A percentile compares a stretch with the other conserved stretches of the same genome.
Evolutionary conservation across 1,140 invertebrate species (phyloP).

Genomic region (Chelonus insularis): DNA sequence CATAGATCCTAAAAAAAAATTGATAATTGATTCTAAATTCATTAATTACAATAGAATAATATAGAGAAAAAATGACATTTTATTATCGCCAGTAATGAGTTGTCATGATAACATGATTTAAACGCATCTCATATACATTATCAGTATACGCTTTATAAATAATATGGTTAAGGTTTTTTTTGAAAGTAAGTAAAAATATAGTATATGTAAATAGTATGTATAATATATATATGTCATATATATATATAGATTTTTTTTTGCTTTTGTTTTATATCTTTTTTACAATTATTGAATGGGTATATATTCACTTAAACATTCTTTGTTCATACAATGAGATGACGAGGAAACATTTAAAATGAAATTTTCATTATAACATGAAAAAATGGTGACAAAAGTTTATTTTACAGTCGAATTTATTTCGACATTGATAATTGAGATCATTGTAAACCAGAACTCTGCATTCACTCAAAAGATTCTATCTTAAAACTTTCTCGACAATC

Average conservation of each 20-base stretch:
- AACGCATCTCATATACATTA: slow-evolving; percentile 11
- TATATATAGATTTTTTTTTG: slow-evolving; percentile 34
- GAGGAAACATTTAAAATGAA: no score
- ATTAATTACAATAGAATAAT: no score
- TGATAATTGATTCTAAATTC: no score
- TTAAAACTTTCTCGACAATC: slow-evolving; percentile 1
- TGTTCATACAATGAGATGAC: slow-evolving; percentile 22
- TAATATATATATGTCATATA: slow-evolving; percentile 36
- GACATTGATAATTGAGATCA: slow-evolving; percentile 22
- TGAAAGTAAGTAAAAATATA: slow-evolving; percentile 51
- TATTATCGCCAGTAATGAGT: no score
- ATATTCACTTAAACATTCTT: slow-evolving; percentile 14
- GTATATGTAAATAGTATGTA: slow-evolving; percentile 33
- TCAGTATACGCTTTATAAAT: slow-evolving; percentile 41
- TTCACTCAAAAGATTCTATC: slow-evolving; percentile 7
- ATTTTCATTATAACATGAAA: not conserved
- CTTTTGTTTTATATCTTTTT: slow-evolving; percentile 35
- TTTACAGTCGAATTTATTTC: not conserved
- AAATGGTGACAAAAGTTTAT: slow-evolving; percentile 1
- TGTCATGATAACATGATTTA: slow-evolving; percentile 14
- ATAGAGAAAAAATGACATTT: no score
- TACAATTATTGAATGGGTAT: slow-evolving; percentile 24
- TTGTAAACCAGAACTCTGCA: slow-evolving; percentile 9
- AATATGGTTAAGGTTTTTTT: slow-evolving; percentile 36
- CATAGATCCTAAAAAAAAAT: no score